These are phyloP conservation scores for Entomyzon cyanotis DNA, from an alignment of 2,113 vertebrate species.

Conservation along the genomic window DNA sequence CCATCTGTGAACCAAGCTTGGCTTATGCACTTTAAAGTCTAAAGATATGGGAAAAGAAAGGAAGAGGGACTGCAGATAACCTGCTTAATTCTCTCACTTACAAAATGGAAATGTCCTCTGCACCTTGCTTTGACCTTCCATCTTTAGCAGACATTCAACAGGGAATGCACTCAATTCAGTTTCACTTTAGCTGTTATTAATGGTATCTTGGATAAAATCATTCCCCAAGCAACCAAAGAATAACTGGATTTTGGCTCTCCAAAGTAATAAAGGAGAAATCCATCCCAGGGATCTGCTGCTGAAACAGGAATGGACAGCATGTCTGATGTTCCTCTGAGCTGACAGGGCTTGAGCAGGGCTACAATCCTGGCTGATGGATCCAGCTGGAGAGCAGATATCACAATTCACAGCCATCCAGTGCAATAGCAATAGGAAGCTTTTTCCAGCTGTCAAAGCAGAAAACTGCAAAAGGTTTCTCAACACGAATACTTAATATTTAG, in stretches of 20 bases:
- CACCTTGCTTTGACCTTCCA: conserved; percentile 2
- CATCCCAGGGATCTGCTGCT: background rate
- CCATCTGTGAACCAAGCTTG: background rate
- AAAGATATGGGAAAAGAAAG: background rate
- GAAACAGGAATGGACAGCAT: background rate
- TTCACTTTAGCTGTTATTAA: conserved; percentile 11
- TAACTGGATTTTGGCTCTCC: conserved; percentile 20
- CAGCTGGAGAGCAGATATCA: background rate
- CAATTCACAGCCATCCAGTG: background rate
- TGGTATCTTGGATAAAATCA: background rate
- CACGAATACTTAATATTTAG: background rate
- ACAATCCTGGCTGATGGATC: background rate
- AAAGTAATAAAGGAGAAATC: background rate
- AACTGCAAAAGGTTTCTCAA: background rate
- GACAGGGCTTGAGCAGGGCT: background rate
- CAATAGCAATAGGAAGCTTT: background rate
- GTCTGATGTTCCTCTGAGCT: background rate
- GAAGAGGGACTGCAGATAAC: background rate
- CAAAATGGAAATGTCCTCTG: background rate
- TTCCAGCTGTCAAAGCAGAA: background rate
- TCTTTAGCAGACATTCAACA: background rate
- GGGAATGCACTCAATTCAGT: background rate
- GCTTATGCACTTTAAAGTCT: background rate
- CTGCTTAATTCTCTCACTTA: conserved; percentile 16
- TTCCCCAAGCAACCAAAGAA: conserved; percentile 4